Evolutionary conservation across 2,888 invertebrate genomes (phyloP).

Genomic region (Iselma pallidipennis): DNA sequence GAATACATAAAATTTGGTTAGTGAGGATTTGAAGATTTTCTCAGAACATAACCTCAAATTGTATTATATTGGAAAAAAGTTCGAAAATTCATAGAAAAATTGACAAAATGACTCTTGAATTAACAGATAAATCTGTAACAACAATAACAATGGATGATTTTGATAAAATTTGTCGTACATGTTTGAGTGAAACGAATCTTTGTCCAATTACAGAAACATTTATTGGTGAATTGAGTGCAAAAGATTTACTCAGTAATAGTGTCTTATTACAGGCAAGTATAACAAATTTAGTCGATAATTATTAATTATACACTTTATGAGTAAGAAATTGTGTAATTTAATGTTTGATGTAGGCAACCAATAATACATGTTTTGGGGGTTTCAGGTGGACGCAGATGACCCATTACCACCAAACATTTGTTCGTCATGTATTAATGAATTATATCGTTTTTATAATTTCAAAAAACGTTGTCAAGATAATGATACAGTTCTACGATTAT

Average conservation of each 20-base stretch:
- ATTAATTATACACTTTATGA: neutral
- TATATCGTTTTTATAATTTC: conserved; percentile 15
- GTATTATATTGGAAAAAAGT: neutral
- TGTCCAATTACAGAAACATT: neutral
- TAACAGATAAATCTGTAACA: neutral
- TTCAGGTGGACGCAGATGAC: conserved; percentile 5
- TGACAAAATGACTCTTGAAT: neutral
- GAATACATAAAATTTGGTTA: too few relatives aligned
- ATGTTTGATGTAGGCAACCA: neutral
- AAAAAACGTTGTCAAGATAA: conserved; percentile 20
- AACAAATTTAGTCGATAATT: neutral
- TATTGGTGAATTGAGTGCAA: neutral
- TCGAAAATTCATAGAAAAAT: too few relatives aligned
- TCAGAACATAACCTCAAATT: neutral
- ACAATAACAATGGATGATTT: conserved; percentile 1
- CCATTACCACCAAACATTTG: conserved; percentile 25
- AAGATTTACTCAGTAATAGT: neutral
- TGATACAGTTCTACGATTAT: conserved; percentile 13
- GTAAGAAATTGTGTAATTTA: neutral
- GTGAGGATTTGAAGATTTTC: neutral
- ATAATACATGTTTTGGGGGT: too few relatives aligned
- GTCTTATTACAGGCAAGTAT: neutral
- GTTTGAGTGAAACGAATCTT: neutral
- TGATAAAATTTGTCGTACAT: conserved; percentile 4
- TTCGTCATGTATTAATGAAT: conserved; percentile 14